Conservation (phyloP, 2,797 vertebrate species). For the Nannoperca australis region DNA sequence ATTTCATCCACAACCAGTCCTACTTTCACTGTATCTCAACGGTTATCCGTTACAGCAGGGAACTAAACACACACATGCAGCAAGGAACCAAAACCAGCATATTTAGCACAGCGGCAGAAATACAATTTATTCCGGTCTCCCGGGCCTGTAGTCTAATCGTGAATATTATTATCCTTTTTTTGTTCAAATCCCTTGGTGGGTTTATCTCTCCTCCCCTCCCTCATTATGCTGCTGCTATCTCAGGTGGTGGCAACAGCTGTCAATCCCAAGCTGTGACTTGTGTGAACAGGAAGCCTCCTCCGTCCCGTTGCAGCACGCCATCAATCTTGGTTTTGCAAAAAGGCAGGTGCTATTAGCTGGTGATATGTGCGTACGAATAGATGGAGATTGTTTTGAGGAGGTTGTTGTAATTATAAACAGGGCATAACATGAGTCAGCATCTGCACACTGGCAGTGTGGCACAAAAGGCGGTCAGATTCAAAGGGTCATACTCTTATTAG, state of each 20-base stretch:
- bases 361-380: background rate
- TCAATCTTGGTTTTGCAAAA: slow-evolving; percentile 73
- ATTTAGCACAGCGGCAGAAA: slow-evolving; percentile 21
- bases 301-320: slow-evolving; percentile 71
- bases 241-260: slow-evolving; percentile 44
- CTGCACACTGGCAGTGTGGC: background rate
- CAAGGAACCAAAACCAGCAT: slow-evolving; percentile 22
- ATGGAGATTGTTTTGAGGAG: background rate
- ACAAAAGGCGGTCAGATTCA: background rate
- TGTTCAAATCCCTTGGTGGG: slow-evolving; percentile 10
- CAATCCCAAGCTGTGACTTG: slow-evolving; percentile 61
- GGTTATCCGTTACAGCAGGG: slow-evolving; percentile 53
- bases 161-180: slow-evolving; percentile 15
- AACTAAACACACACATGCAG: slow-evolving; percentile 34
- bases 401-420: slow-evolving; percentile 6
- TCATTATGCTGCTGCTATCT: slow-evolving; percentile 39
- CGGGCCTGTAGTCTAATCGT: slow-evolving; percentile 17
- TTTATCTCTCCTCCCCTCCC: slow-evolving; percentile 62
- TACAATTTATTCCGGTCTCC: slow-evolving; percentile 13
- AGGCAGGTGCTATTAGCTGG: background rate
- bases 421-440: background rate
- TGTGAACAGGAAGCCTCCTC: slow-evolving; percentile 69
- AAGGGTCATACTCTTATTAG: background rate
- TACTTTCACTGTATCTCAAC: slow-evolving; percentile 68
- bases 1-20: slow-evolving; percentile 76